Evolutionary conservation across 92 coral and sea anemone genomes (phyloP), one percentile per base, ranked within the genome.

Genomic region (Phenganax marumi): DNA sequence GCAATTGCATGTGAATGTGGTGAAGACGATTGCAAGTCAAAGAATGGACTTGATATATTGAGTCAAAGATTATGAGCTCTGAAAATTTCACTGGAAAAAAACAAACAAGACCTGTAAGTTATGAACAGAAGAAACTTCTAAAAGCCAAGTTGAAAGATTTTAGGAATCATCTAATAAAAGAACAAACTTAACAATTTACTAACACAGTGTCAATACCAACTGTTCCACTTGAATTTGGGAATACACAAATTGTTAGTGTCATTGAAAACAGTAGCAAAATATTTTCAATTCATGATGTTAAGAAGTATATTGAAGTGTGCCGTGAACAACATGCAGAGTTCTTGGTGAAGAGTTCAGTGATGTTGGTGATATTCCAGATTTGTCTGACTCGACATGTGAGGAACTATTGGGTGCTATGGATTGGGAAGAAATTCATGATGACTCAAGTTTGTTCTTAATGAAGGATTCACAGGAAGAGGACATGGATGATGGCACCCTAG

Each of bases 131-230:
- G 19, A 12, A 68, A 9, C 50, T 48, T 68, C 33, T 68, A 48
- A 16, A 33, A 33, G 22, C 74, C 52, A 68, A 68, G 51, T 33
- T 68, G 74, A 33, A 33, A 68, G 74, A 68, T 68, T 33, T 68
- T 68, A 33, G 52, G 74, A 33, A 68, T 33, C 21, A 14, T 68
- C 10, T 60, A 60, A 60, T 60, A 60, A 8, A n/a, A 60, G 10
- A 8, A 19, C 66, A 60, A 60, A 60, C 66, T n/a, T 10, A 60
- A 50, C 52, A 70, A 43, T 12, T 70, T 24, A 17, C 12, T 16
- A 68, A 48, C 52, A 68, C 74, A 33, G 74, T 70, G 3, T 12
- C 52, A 12, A 11, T 43, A 43, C 76, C 76, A 70, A 70, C 52
- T 33, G 76, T 70, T 19, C 24, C 43, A 18, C 53, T 43, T 3